Conservation (phyloP, 2,797 vertebrate species). For the Brachyalestes nurse region DNA sequence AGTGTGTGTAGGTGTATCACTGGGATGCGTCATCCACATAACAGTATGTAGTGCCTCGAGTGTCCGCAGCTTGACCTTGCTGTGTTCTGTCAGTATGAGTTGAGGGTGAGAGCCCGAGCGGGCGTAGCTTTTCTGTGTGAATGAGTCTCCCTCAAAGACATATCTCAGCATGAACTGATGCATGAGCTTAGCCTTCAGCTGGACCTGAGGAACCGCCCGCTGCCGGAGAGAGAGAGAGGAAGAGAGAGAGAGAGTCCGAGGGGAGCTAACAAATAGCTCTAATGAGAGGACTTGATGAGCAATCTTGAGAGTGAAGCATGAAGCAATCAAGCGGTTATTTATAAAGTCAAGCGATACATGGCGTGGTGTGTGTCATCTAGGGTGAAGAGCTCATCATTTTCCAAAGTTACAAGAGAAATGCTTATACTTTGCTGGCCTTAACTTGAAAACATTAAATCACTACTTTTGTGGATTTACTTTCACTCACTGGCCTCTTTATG, state of each 20-base stretch:
- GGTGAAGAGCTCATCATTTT: slow-evolving; percentile 19
- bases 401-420: background rate
- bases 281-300: slow-evolving; percentile 29
- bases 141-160: slow-evolving; percentile 44
- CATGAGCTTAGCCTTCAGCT: slow-evolving; percentile 46
- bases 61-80: slow-evolving; percentile 38
- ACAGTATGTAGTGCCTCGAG: slow-evolving; percentile 20
- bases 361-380: slow-evolving; percentile 3
- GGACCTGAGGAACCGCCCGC: slow-evolving; percentile 36
- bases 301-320: slow-evolving; percentile 29
- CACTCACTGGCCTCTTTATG: background rate
- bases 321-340: slow-evolving; percentile 33
- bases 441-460: slow-evolving; percentile 13
- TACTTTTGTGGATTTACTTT: background rate
- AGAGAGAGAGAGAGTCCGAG: slow-evolving; percentile 24
- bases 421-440: background rate
- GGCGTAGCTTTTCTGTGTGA: slow-evolving; percentile 44
- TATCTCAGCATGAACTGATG: slow-evolving; percentile 50
- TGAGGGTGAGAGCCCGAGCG: slow-evolving; percentile 36
- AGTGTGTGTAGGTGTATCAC: background rate
- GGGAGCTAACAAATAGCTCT: slow-evolving; percentile 42
- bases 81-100: slow-evolving; percentile 39
- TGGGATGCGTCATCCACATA: slow-evolving; percentile 30
- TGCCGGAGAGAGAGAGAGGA: slow-evolving; percentile 10
- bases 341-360: slow-evolving; percentile 4